Percentiles rank a stretch among this genome's conserved stretches.
Evolutionary conservation across 2,797 vertebrate species (phyloP).

Genomic region (Eupleurogrammus muticus): DNA sequence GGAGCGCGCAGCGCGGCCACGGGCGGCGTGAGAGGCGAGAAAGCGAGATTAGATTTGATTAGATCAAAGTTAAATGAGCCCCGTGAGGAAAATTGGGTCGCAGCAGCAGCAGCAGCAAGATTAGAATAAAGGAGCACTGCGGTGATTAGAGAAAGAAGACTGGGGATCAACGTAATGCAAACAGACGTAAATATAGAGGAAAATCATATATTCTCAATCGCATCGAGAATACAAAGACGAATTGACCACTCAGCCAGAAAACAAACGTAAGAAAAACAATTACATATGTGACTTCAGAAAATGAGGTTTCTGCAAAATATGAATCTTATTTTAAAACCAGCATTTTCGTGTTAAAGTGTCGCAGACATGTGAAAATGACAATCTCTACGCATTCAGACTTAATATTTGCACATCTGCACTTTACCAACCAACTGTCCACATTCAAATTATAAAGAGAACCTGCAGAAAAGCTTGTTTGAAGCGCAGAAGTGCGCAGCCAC

Average conservation of each 20-base stretch:
- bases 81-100: slow-evolving; percentile 18
- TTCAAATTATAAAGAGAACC: neutral
- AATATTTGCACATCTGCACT: neutral
- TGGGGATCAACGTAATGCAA: neutral
- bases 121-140: slow-evolving; percentile 3
- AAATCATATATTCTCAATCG: neutral
- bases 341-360: neutral
- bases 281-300: neutral
- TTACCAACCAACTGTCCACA: neutral
- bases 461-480: neutral
- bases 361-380: neutral
- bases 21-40: slow-evolving; percentile 25
- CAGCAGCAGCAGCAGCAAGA: slow-evolving; percentile 24
- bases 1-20: slow-evolving; percentile 68
- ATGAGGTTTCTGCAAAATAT: neutral
- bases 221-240: neutral
- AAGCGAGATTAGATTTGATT: slow-evolving; percentile 47
- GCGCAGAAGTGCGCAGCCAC: slow-evolving; percentile 16
- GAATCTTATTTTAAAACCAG: neutral
- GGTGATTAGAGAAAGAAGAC: slow-evolving; percentile 1
- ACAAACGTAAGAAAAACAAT: neutral
- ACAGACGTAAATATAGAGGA: neutral
- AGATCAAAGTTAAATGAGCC: slow-evolving; percentile 56
- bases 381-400: neutral
- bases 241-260: neutral